phyloP scores from a whole-genome alignment of 2,888 invertebrate species.

The Drosophila picticornis region DNA sequence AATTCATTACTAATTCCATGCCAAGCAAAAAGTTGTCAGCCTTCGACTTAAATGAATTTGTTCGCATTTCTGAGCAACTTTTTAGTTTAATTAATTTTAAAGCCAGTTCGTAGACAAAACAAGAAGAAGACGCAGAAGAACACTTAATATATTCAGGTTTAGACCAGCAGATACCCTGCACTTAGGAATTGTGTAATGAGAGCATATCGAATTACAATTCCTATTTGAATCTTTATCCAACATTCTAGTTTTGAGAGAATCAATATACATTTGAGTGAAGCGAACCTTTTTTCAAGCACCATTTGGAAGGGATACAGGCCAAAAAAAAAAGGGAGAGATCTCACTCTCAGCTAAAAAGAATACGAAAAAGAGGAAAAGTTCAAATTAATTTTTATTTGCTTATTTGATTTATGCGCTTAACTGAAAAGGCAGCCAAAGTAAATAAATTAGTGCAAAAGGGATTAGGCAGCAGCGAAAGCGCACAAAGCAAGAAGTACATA shows the following conservation, averaged over 20 bases:
- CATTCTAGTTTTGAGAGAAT: background rate
- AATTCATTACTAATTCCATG: constrained; percentile 58
- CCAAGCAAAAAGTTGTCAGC: constrained; percentile 40
- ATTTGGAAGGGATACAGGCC: background rate
- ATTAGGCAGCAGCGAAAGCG: constrained; percentile 47
- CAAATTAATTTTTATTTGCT: constrained; percentile 71
- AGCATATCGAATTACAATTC: background rate
- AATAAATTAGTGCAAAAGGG: constrained; percentile 72
- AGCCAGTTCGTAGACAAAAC: constrained; percentile 35
- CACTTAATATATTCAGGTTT: no score
- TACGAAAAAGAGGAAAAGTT: constrained; percentile 35
- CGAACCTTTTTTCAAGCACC: background rate
- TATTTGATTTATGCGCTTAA: constrained; percentile 64
- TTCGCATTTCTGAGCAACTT: constrained; percentile 59
- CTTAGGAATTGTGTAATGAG: background rate
- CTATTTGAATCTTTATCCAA: background rate
- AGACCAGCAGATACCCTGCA: constrained; percentile 3
- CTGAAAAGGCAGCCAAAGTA: constrained; percentile 60
- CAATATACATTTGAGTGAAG: background rate
- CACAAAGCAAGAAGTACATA: constrained; percentile 19
- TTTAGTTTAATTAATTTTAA: constrained; percentile 75
- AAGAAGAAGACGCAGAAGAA: background rate
- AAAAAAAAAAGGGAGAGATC: background rate
- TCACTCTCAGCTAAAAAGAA: constrained; percentile 1
- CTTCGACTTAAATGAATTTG: constrained; percentile 67